These are phyloP conservation scores for Cynocephalus volans DNA, from an alignment of 2,113 vertebrate genomes.

Conservation along the genomic window DNA sequence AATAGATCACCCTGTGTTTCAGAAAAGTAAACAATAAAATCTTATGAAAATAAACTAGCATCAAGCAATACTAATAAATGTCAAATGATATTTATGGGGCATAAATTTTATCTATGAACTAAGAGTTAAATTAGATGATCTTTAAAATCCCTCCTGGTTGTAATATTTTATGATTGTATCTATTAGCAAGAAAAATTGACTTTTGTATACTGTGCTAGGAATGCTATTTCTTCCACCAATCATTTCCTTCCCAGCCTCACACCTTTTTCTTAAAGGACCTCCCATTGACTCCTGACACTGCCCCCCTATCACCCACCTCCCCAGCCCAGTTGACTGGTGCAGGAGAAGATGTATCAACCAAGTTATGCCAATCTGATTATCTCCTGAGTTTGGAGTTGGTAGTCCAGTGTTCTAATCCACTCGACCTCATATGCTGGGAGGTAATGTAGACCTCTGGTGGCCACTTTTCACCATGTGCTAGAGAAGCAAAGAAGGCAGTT, in stretches of 20 bases:
- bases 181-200: background rate
- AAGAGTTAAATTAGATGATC: background rate
- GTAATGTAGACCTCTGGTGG: background rate
- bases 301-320: no score
- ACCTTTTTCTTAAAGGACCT: background rate
- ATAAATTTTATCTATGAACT: background rate
- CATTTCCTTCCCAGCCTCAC: background rate
- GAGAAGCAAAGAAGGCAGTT: background rate
- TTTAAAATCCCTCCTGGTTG: background rate
- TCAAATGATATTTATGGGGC: background rate
- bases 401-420: background rate
- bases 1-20: background rate
- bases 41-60: background rate
- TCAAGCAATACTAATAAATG: background rate
- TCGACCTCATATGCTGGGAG: background rate
- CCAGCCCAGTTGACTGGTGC: no score
- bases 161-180: background rate
- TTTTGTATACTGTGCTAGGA: background rate
- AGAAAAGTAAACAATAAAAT: constrained; percentile 6
- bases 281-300: no score
- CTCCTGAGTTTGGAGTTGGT: background rate
- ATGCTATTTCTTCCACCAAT: background rate
- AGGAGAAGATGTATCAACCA: accelerated
- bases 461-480: background rate
- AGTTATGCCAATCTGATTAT: background rate